Base-by-base conservation (phyloP, 2,113 vertebrate species). In the Marmota flaviventris region DNA sequence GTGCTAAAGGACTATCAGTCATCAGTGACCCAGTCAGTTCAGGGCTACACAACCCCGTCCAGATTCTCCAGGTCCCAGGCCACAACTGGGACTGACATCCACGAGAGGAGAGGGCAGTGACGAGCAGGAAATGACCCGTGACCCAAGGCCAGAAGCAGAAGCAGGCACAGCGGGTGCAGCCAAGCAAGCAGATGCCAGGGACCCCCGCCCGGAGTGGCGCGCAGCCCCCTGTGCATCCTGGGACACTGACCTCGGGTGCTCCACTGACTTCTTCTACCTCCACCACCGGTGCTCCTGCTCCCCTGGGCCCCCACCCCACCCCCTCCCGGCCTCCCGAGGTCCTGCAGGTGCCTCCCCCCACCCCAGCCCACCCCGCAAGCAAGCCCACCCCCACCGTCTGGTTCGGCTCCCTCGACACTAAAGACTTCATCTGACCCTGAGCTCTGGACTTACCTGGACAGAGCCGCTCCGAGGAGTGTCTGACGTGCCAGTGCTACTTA, bases 211-310 rank as follows among this genome's bases (percentile, higher is more conserved):
- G 51, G 5, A 2, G 79, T 22, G 89, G 63, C 25, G 1, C 9
- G 11, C 3, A 65, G 91, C 81, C 95, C 12, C 67, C 5, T 39
- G 94, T 53, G 89, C 89, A 56, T 29, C 88, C 86, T 93, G 96
- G 93, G 97, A 98, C 93, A 97, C 97, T 96, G 92, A 97, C 97
- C 97, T 97, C 7, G 78, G 92, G 84, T 85, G 95, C 89, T 97
- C 91, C 96, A 48, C 69, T 25, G 96, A 91, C 91, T 63, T 90
- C 96, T 91, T 97, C 93, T 95, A 90, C 96, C 96, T 98, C 97
- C 96, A 32, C 22, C 73, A 22, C 78, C 37, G 96, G 96, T 92
- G 97, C 85, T 92, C 78, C 93, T 70, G 86, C 94, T 85, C 86
- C 95, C 95, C 90, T 37, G 63, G 56, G 51, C 51, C 70, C 86